Percentiles rank a stretch among this genome's conserved stretches.
Evolutionary conservation across 2,888 invertebrate species (phyloP).

Genomic region (Folsomia candida): DNA sequence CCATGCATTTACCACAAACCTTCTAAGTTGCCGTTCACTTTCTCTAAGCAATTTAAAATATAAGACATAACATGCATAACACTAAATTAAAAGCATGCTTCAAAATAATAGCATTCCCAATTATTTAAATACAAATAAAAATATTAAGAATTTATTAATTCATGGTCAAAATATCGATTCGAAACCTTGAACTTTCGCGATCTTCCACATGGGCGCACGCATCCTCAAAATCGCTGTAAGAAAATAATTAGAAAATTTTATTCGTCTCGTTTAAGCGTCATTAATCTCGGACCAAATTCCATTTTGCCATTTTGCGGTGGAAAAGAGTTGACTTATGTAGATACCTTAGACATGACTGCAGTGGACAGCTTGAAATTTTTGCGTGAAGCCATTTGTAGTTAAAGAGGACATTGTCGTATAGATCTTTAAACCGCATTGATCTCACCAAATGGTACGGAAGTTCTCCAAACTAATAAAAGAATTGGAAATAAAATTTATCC

Average conservation of each 20-base stretch:
- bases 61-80: not conserved
- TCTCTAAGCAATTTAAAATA: conserved; percentile 5
- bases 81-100: not conserved
- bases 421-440: conserved; percentile 82
- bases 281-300: too few species aligned
- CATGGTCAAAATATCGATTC: not conserved
- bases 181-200: conserved; percentile 78
- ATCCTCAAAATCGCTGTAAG: conserved; percentile 96
- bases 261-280: too few species aligned
- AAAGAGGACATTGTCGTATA: conserved; percentile 88
- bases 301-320: too few species aligned
- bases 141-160: not conserved
- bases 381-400: conserved; percentile 98
- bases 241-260: too few species aligned
- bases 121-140: not conserved
- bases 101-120: not conserved
- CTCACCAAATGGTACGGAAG: conserved; percentile 91
- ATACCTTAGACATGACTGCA: conserved; percentile 89
- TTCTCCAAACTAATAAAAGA: conserved; percentile 78
- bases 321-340: too few species aligned
- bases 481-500: too few species aligned
- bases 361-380: conserved; percentile 89
- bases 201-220: conserved; percentile 76
- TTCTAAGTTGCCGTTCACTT: conserved; percentile 9
- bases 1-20: conserved; percentile 4